Conservation (phyloP, 1,140 invertebrate species). For the Zaprionus camerounensis region DNA sequence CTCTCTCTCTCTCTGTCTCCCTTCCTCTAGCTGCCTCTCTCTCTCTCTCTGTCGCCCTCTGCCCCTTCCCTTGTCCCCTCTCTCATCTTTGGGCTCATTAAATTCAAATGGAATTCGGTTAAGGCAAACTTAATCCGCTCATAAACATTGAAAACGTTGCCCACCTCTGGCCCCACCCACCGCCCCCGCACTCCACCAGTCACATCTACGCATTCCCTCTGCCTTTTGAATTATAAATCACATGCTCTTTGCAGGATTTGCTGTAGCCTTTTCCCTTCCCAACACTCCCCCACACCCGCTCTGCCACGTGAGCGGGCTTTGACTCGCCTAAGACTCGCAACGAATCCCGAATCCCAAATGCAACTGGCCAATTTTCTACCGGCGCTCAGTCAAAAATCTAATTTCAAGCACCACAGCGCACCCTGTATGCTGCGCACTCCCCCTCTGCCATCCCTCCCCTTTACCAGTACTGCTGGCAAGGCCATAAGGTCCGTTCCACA, state of each 20-base stretch:
- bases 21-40: not conserved
- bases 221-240: conserved; percentile 46
- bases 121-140: conserved; percentile 61
- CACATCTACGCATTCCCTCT: not conserved
- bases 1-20: not conserved
- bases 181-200: not conserved
- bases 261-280: not conserved
- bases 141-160: conserved; percentile 52
- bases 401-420: conserved; percentile 65
- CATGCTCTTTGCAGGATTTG: conserved; percentile 28
- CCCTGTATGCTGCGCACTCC: conserved; percentile 1
- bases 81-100: conserved; percentile 51
- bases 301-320: conserved; percentile 22
- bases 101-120: conserved; percentile 57
- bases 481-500: conserved; percentile 43
- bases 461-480: not conserved
- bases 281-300: not conserved
- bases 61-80: not conserved
- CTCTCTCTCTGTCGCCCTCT: not conserved
- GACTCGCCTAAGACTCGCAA: conserved; percentile 36
- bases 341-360: conserved; percentile 26
- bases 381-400: conserved; percentile 54
- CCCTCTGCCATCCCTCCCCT: not conserved
- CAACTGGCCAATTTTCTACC: conserved; percentile 18
- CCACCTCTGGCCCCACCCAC: conserved; percentile 14